Conservation (phyloP, 2,113 vertebrate genomes). For the Pteronura brasiliensis region DNA sequence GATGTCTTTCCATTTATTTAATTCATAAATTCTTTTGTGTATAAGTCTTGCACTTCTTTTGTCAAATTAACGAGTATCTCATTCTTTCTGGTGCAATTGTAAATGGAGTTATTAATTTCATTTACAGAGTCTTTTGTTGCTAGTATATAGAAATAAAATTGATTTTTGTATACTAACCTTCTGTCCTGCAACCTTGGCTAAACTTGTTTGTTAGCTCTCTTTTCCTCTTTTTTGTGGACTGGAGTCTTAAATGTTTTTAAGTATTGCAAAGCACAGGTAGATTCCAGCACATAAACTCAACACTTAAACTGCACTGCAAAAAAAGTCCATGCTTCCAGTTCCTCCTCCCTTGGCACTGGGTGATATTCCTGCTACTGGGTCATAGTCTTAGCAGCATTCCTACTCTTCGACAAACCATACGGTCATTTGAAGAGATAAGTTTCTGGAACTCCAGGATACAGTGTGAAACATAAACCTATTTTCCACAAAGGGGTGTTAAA, state of each 20-base stretch:
- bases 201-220: neutral
- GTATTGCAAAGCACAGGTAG: neutral
- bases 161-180: neutral
- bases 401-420: neutral
- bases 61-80: slow-evolving; percentile 14
- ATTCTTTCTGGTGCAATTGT: neutral
- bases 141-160: neutral
- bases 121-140: slow-evolving; percentile 20
- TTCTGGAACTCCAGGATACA: neutral
- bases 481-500: neutral
- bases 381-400: neutral
- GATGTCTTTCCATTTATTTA: slow-evolving; percentile 19
- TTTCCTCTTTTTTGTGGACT: neutral
- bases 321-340: neutral
- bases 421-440: neutral
- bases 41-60: neutral
- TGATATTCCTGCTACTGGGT: neutral
- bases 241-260: neutral
- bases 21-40: slow-evolving; percentile 10
- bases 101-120: slow-evolving; percentile 3
- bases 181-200: neutral
- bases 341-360: too few species aligned
- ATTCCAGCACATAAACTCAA: neutral
- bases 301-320: neutral
- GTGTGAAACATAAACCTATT: neutral